These are phyloP conservation scores for Myotis daubentonii DNA, from an alignment of 2,797 vertebrate genomes.

Conservation along the genomic window DNA sequence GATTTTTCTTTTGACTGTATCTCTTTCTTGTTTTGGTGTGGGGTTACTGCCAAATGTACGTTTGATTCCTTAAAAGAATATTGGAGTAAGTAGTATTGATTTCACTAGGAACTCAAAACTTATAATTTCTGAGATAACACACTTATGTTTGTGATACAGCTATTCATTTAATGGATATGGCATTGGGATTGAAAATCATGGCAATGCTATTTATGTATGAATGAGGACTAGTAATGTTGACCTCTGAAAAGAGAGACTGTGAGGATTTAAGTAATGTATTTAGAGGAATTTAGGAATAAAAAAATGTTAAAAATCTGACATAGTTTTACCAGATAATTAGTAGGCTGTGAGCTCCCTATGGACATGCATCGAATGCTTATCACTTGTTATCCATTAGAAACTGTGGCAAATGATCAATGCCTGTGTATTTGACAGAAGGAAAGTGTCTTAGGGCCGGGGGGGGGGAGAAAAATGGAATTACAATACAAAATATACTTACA, in stretches of 20 bases:
- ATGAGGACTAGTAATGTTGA: constrained; percentile 22
- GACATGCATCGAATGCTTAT: constrained; percentile 30
- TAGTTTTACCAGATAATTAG: neutral
- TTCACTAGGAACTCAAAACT: constrained; percentile 31
- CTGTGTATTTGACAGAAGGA: neutral
- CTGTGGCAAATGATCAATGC: constrained; percentile 28
- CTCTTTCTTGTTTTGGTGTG: neutral
- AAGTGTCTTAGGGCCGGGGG: neutral
- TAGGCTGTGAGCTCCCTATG: constrained; percentile 17
- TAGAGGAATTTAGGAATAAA: constrained; percentile 21
- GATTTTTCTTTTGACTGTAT: neutral
- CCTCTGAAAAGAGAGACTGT: neutral
- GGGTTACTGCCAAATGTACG: neutral
- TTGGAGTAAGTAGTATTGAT: neutral
- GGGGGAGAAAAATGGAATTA: neutral
- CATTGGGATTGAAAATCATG: neutral
- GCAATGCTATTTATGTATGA: neutral
- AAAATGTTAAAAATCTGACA: constrained; percentile 35
- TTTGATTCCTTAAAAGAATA: constrained; percentile 4
- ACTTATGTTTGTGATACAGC: neutral
- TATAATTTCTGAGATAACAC: neutral
- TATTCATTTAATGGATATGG: neutral
- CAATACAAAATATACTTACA: constrained; percentile 24
- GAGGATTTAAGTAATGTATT: neutral
- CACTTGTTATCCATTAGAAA: constrained; percentile 34